Evolutionary conservation across 2,797 vertebrate genomes (phyloP), one percentile per base, ranked within the genome.

Genomic region (Paratrypauchen microcephalus): DNA sequence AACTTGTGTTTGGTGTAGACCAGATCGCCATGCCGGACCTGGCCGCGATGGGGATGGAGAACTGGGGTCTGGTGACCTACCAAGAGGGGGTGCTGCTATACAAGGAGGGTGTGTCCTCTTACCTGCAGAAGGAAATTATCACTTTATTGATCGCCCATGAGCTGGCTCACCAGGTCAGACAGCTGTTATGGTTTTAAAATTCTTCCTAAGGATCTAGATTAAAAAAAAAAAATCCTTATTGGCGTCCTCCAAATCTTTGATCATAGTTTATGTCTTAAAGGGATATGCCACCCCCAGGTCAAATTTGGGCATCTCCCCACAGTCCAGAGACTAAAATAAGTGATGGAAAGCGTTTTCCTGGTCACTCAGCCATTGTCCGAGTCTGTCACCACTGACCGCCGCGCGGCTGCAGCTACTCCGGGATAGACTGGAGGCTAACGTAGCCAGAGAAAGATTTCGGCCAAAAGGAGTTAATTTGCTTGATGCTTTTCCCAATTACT

Each of bases 11-110:
- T 54, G 50, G 30, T 74, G 0, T 79, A 95, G 94, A 91, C 70
- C 93, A 94, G 69, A 76, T 95, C 55, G 94, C 92, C 0, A 48
- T 95, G 39, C 92, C 92, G 28, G 89, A 93, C 67, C 69, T 93
- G 5, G 0, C 0, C 12, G 26, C 78, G 0, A 4, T 0, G 11
- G 93, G 70, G 1, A 91, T 93, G 93, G 94, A 94, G 73, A 94
- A 92, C 86, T 95, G 92, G 93, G 94, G 94, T 11, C 71, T 95
- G 6, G 67, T 93, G 58, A 91, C 87, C 0, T 95, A 94, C 68
- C 74, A 84, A 21, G 92, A 95, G 66, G 74, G 75, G 5, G 9
- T 0, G 2, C 59, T 95, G 59, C 90, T 94, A 8, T 92, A 84
- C 26, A 81, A 91, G 16, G 64, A 89, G 6, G 60, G 66, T 0